These are phyloP conservation scores for Malthinus seriepunctatus DNA, from an alignment of 2,888 invertebrate species.

Conservation along the genomic window DNA sequence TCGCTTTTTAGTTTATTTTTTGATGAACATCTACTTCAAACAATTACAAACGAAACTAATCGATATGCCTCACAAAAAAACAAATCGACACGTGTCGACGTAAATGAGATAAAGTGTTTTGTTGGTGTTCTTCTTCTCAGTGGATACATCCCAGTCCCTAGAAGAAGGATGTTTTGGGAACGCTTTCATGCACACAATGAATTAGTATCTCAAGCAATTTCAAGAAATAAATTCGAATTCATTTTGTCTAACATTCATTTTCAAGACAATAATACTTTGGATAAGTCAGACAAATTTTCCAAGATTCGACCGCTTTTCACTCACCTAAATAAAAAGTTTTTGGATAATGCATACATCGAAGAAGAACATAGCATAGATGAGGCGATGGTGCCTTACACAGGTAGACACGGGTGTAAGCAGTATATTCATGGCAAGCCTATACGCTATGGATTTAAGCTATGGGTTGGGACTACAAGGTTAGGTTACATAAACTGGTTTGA, in stretches of 20 bases:
- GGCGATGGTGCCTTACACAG: slow-evolving; percentile 45
- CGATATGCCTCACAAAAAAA: slow-evolving; percentile 19
- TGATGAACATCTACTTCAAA: background rate
- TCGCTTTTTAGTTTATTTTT: background rate
- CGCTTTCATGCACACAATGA: slow-evolving; percentile 27
- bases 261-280: slow-evolving; percentile 33
- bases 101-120: slow-evolving; percentile 19
- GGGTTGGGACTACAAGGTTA: slow-evolving; percentile 31
- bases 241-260: slow-evolving; percentile 35
- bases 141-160: slow-evolving; percentile 34
- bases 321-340: slow-evolving; percentile 33
- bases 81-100: too few species aligned
- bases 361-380: slow-evolving; percentile 41
- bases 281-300: slow-evolving; percentile 33
- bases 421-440: slow-evolving; percentile 38
- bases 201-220: slow-evolving; percentile 33
- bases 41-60: background rate
- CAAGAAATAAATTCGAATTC: slow-evolving; percentile 36
- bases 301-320: slow-evolving; percentile 37
- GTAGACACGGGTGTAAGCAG: slow-evolving; percentile 39
- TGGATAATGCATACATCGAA: background rate
- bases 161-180: slow-evolving; percentile 38
- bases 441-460: slow-evolving; percentile 33
- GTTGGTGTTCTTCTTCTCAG: slow-evolving; percentile 34
- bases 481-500: slow-evolving; percentile 17